Conservation (phyloP, 2,888 invertebrate species). For the Synanthedon andrenaeformis region DNA sequence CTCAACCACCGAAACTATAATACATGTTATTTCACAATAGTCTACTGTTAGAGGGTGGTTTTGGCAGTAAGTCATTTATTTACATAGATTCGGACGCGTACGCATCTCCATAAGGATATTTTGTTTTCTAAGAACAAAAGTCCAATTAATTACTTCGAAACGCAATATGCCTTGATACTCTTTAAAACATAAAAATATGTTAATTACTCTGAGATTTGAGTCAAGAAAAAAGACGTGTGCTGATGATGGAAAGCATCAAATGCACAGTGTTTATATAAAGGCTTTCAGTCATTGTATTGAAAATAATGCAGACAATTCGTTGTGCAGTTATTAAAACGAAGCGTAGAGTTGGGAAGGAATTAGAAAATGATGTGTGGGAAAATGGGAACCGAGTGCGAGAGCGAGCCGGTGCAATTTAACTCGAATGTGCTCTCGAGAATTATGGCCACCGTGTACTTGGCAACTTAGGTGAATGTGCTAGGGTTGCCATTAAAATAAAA, state of each 20-base stretch:
- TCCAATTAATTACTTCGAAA: too few species aligned
- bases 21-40: too few species aligned
- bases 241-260: too few species aligned
- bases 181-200: not conserved
- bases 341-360: slow-evolving; percentile 42
- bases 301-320: slow-evolving; percentile 8
- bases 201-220: not conserved
- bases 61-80: too few species aligned
- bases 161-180: too few species aligned
- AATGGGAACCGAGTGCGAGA: slow-evolving; percentile 50
- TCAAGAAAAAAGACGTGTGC: too few species aligned
- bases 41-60: too few species aligned
- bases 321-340: slow-evolving; percentile 37
- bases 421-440: slow-evolving; percentile 44
- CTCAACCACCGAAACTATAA: too few species aligned
- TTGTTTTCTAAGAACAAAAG: too few species aligned
- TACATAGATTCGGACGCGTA: too few species aligned
- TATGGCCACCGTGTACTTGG: slow-evolving; percentile 47
- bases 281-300: not conserved
- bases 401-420: slow-evolving; percentile 44
- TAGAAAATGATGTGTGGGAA: slow-evolving; percentile 66
- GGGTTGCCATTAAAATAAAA: slow-evolving; percentile 1
- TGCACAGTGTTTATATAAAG: too few species aligned
- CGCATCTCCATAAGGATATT: too few species aligned
- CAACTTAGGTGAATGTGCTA: slow-evolving; percentile 1